phyloP scores from a whole-genome alignment of 2,797 vertebrate species.

The Anguilla megastoma region DNA sequence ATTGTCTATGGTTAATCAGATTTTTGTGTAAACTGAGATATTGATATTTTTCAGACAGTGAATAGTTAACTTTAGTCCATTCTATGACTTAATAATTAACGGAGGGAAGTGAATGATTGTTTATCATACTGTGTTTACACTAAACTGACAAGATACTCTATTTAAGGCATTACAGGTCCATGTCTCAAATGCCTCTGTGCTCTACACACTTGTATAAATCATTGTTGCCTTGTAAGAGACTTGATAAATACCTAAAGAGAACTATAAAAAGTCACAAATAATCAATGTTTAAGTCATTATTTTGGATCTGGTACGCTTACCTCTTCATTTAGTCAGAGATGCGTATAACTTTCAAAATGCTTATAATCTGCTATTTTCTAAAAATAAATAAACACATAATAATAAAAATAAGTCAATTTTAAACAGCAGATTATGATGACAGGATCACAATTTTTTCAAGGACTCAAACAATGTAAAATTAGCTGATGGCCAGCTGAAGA shows the following conservation, averaged over 20 bases:
- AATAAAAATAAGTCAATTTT: background rate
- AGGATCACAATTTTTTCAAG: background rate
- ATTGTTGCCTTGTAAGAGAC: background rate
- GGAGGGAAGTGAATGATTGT: background rate
- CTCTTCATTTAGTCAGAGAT: background rate
- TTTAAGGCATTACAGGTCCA: background rate
- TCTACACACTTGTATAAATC: background rate
- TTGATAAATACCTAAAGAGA: background rate
- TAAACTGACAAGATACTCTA: background rate
- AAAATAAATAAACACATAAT: constrained; percentile 1
- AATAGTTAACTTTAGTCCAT: background rate
- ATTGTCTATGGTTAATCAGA: constrained; percentile 11
- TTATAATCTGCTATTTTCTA: background rate
- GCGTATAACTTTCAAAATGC: background rate
- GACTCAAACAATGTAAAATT: constrained; percentile 30
- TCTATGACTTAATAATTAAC: background rate
- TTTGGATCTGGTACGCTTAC: background rate
- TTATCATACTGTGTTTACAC: background rate
- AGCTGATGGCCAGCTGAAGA: constrained; percentile 35
- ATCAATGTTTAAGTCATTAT: background rate
- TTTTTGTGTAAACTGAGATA: background rate
- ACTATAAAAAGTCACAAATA: background rate
- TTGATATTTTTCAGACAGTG: background rate
- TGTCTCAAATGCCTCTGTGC: background rate
- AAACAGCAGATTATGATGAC: background rate